Conservation (phyloP, 2,797 vertebrate species). For the Lagorchestes hirsutus region DNA sequence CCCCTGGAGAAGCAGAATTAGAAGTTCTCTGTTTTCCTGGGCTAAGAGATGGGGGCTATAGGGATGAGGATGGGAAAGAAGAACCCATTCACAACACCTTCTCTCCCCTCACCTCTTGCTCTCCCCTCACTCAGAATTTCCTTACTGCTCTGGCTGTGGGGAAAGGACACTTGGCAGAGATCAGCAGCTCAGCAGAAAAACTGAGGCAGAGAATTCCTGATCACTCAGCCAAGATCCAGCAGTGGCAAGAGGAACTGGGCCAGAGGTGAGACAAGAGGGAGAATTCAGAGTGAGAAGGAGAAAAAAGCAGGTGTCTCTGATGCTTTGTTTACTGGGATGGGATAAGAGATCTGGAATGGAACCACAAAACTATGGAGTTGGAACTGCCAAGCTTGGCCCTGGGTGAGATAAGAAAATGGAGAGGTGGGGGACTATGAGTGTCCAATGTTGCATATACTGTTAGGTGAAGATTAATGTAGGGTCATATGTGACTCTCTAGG, state of each 20-base stretch:
- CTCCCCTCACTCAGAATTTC: slow-evolving; percentile 86
- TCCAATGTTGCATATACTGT: not conserved
- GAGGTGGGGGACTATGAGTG: not conserved
- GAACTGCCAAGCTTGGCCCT: not conserved
- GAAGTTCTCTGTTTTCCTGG: not conserved
- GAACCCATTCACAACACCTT: not conserved
- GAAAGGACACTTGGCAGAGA: slow-evolving; percentile 88
- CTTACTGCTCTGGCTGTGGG: slow-evolving; percentile 90
- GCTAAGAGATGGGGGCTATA: not conserved
- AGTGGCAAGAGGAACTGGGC: slow-evolving; percentile 82
- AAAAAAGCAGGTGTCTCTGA: not conserved
- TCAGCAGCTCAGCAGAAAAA: slow-evolving; percentile 86
- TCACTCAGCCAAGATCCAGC: slow-evolving; percentile 86
- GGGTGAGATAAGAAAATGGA: not conserved
- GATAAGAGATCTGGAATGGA: not conserved
- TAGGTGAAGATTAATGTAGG: not conserved
- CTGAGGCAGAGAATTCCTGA: slow-evolving; percentile 87
- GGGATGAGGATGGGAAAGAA: not conserved
- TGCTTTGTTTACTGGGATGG: not conserved
- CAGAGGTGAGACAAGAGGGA: slow-evolving; percentile 84
- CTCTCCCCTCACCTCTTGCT: not conserved
- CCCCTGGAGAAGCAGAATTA: not conserved
- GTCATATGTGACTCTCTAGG: too few species aligned
- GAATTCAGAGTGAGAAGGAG: not conserved
- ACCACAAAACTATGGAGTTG: not conserved